phyloP scores from a whole-genome alignment of 37 sponge, comb jelly and placozoan genomes.

The Petrosia ficiformis region DNA sequence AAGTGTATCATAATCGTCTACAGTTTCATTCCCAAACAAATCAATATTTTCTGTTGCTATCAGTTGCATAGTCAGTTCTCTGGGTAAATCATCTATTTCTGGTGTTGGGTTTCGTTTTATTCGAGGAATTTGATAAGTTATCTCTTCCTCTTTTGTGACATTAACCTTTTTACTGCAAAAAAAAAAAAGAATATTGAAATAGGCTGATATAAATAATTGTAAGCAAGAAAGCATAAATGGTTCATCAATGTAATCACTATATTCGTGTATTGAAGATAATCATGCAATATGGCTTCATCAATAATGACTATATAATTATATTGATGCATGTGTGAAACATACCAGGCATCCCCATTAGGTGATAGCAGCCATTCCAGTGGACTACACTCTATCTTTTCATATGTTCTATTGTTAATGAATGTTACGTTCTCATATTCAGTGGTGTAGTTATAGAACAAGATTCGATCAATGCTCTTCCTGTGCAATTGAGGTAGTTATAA shows the following conservation, averaged over 20 bases:
- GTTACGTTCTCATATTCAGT: neutral
- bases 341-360: neutral
- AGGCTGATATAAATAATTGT: no score
- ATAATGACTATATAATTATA: no score
- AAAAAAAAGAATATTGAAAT: no score
- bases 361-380: neutral
- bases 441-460: conserved; percentile 38
- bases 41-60: conserved; percentile 42
- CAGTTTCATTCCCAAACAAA: neutral
- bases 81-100: neutral
- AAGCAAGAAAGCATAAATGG: no score
- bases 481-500: neutral
- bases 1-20: conserved; percentile 10
- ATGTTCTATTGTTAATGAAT: neutral
- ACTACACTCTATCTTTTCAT: neutral
- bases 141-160: neutral
- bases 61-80: neutral
- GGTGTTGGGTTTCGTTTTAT: neutral
- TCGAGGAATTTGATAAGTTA: neutral
- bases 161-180: neutral
- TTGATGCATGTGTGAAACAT: no score
- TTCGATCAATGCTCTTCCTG: conserved; percentile 35
- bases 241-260: no score
- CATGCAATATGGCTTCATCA: no score
- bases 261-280: no score